These are phyloP conservation scores for Petrosia ficiformis DNA, from an alignment of 37 sponge, comb jelly and placozoan species.

Conservation along the genomic window DNA sequence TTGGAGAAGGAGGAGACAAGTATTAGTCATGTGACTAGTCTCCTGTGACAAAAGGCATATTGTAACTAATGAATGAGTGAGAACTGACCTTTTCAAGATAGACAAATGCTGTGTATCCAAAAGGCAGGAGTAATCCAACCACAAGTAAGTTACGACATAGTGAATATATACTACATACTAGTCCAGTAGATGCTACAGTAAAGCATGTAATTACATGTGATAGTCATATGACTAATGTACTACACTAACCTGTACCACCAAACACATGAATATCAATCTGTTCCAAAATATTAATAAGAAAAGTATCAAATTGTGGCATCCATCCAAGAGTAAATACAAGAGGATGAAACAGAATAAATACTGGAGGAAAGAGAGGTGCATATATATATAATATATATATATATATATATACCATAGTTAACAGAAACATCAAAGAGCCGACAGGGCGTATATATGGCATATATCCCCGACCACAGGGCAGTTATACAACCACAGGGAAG, in stretches of 20 bases:
- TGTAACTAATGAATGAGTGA: too few species aligned
- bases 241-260: conserved; percentile 75
- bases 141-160: conserved; percentile 29
- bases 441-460: too few species aligned
- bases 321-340: conserved; percentile 73
- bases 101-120: conserved; percentile 55
- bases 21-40: too few species aligned
- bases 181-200: conserved; percentile 55
- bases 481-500: too few species aligned
- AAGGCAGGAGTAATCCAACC: conserved; percentile 20
- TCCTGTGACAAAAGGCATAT: too few species aligned
- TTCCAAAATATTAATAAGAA: conserved; percentile 77
- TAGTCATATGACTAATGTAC: not conserved
- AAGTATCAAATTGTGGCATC: conserved; percentile 87
- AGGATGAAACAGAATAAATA: conserved; percentile 79
- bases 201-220: not conserved
- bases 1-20: too few species aligned
- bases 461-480: too few species aligned
- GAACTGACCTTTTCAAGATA: not conserved
- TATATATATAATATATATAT: not conserved
- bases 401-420: too few species aligned
- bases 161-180: conserved; percentile 47
- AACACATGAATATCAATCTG: conserved; percentile 91
- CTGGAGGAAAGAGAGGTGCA: conserved; percentile 14
- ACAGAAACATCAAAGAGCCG: too few species aligned